A percentile compares a stretch with the other conserved stretches of the same genome.
Conservation (phyloP, 2,113 vertebrate genomes). For the Tretioscincus oriximinensis region DNA sequence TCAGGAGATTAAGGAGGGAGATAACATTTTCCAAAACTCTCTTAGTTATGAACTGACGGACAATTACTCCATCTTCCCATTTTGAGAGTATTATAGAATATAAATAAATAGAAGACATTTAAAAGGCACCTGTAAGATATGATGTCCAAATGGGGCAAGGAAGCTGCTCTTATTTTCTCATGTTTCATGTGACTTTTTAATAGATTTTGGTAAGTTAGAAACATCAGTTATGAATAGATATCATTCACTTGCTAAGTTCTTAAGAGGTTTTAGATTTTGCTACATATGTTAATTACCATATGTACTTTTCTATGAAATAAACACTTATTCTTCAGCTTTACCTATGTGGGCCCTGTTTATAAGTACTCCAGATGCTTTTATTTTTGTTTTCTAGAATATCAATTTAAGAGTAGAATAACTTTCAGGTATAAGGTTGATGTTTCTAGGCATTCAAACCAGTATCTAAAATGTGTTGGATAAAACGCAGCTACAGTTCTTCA, state of each 20-base stretch:
- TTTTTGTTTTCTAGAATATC: neutral
- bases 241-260: neutral
- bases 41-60: constrained; percentile 23
- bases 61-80: constrained; percentile 2
- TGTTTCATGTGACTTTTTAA: too few species aligned
- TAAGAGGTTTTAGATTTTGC: neutral
- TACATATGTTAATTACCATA: neutral
- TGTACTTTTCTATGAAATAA: neutral
- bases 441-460: neutral
- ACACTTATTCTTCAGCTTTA: neutral
- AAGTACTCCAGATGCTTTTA: neutral
- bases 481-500: too few species aligned
- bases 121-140: constrained; percentile 3
- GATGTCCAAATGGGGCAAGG: constrained; percentile 34
- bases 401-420: neutral
- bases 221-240: neutral
- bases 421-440: neutral
- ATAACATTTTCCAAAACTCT: constrained; percentile 36
- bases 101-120: neutral
- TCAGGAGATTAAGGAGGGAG: constrained; percentile 25
- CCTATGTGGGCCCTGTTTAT: too few species aligned
- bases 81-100: constrained; percentile 5
- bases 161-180: constrained; percentile 2
- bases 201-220: neutral
- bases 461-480: too few species aligned